phyloP scores from a whole-genome alignment of 2,113 vertebrate genomes.

The Charina bottae region DNA sequence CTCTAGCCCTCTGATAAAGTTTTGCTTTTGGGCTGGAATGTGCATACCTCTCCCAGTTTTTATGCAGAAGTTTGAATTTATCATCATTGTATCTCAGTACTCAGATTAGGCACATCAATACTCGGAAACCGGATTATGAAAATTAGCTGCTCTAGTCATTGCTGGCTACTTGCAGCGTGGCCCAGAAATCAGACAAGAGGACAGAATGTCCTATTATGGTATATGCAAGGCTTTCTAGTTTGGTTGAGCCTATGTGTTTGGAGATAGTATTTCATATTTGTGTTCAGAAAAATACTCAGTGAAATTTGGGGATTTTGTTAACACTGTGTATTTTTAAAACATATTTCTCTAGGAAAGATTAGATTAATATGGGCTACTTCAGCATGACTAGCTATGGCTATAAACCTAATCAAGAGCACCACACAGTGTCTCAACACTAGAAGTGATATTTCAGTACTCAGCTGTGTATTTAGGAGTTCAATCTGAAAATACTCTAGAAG shows the following conservation, averaged over 20 bases:
- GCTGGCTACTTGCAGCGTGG: background rate
- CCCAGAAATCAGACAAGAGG: background rate
- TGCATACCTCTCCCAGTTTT: background rate
- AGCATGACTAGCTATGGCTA: background rate
- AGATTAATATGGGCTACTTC: background rate
- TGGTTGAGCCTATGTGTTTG: background rate
- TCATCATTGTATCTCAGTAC: background rate
- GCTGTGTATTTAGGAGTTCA: background rate
- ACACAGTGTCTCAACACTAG: conserved; percentile 5
- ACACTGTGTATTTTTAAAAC: background rate
- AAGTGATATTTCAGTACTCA: background rate
- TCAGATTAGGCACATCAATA: background rate
- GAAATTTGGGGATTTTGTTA: background rate
- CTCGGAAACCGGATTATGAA: background rate
- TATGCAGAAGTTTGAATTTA: background rate
- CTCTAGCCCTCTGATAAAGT: background rate
- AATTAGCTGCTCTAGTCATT: background rate
- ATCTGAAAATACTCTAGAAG: background rate
- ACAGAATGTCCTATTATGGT: background rate
- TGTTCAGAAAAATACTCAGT: background rate
- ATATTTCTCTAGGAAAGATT: background rate
- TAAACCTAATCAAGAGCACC: conserved; percentile 31
- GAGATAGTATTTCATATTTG: background rate
- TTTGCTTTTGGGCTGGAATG: background rate
- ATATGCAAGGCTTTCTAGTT: background rate